Conservation (phyloP, 2,888 invertebrate species). For the Dorcus hopei region DNA sequence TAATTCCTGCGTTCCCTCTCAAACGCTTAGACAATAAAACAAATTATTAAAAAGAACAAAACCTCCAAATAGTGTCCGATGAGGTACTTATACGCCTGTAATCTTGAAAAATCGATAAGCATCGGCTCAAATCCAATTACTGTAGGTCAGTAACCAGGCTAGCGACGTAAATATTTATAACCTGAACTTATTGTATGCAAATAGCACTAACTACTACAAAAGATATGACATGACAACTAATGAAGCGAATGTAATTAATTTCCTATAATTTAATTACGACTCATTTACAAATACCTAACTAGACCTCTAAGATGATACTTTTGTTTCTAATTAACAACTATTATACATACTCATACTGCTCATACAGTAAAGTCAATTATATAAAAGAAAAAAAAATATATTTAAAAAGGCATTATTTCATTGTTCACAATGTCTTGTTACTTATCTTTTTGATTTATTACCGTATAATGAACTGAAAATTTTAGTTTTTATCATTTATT, state of each 20-base stretch:
- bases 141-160: slow-evolving; percentile 11
- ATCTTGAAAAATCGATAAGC: slow-evolving; percentile 9
- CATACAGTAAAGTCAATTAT: too few relatives aligned
- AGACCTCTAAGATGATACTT: too few relatives aligned
- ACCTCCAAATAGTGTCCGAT: not conserved
- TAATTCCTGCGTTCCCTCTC: slow-evolving; percentile 14
- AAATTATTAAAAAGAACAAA: slow-evolving; percentile 4
- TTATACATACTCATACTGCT: too few relatives aligned
- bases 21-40: slow-evolving; percentile 15
- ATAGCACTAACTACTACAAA: slow-evolving; percentile 6
- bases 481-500: too few relatives aligned
- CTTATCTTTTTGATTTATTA: too few relatives aligned
- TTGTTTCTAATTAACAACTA: too few relatives aligned
- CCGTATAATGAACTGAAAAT: too few relatives aligned
- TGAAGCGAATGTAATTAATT: slow-evolving; percentile 11
- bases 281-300: not conserved
- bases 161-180: slow-evolving; percentile 16
- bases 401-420: too few relatives aligned
- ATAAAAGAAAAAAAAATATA: too few relatives aligned
- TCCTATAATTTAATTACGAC: slow-evolving; percentile 9
- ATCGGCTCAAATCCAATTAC: slow-evolving; percentile 17
- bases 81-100: not conserved
- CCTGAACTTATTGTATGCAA: slow-evolving; percentile 18
- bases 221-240: slow-evolving; percentile 8
- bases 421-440: too few relatives aligned